A percentile compares a stretch with the other conserved stretches of the same genome.
phyloP scores from a whole-genome alignment of 2,797 vertebrate genomes.

The Oryzias sinensis region DNA sequence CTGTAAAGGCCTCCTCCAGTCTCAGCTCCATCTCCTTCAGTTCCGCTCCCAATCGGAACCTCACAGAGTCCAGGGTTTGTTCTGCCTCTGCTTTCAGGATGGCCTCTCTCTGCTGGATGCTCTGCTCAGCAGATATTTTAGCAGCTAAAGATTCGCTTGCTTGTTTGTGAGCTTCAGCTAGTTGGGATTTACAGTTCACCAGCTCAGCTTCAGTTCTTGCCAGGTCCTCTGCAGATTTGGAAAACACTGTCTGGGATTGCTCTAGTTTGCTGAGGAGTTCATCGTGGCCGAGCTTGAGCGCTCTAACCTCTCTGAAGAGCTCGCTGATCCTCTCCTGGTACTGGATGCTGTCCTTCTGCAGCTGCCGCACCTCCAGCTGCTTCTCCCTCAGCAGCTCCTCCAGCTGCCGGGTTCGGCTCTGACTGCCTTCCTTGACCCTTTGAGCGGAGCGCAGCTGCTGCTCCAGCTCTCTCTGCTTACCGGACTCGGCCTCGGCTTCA shows the following conservation, averaged over 20 bases:
- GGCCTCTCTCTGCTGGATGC: conserved; percentile 72
- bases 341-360: conserved; percentile 91
- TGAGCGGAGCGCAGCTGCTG: conserved; percentile 86
- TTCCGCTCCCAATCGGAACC: conserved; percentile 85
- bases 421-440: conserved; percentile 79
- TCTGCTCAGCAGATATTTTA: conserved; percentile 72
- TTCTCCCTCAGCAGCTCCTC: conserved; percentile 95
- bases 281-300: conserved; percentile 78
- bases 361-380: conserved; percentile 91
- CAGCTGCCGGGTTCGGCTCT: conserved; percentile 85
- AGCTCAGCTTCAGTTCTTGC: conserved; percentile 79
- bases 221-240: conserved; percentile 73
- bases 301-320: conserved; percentile 84
- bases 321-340: conserved; percentile 92
- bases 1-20: conserved; percentile 79
- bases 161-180: conserved; percentile 84
- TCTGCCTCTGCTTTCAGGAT: conserved; percentile 78
- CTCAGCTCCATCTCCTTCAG: conserved; percentile 85
- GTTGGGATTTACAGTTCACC: conserved; percentile 70
- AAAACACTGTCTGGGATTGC: conserved; percentile 64
- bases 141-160: conserved; percentile 78
- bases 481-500: conserved; percentile 78
- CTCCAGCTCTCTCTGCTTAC: conserved; percentile 83
- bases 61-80: conserved; percentile 84
- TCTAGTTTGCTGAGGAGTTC: conserved; percentile 81